These are phyloP conservation scores for Allacma fusca DNA, from an alignment of 2,888 invertebrate species.

Conservation along the genomic window DNA sequence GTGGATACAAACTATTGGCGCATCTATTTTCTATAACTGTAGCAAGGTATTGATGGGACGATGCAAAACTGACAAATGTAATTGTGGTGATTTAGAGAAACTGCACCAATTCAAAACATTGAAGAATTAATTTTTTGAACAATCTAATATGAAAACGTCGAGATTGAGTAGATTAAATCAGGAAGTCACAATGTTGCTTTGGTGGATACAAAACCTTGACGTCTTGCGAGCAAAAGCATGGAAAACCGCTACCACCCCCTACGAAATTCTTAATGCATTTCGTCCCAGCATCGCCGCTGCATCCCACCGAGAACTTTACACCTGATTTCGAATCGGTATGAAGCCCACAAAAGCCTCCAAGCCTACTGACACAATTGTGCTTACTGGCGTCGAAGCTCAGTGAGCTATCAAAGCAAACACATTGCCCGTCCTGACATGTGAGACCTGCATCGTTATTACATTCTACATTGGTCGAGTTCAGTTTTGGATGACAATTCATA, in stretches of 20 bases:
- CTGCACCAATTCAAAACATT: no score
- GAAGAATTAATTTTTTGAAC: no score
- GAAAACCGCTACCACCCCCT: not conserved
- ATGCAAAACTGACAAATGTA: no score
- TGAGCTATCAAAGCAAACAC: not conserved
- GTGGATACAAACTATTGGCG: no score
- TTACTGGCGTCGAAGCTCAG: not conserved
- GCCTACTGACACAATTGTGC: not conserved
- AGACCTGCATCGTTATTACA: conserved; percentile 16
- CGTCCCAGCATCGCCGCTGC: not conserved
- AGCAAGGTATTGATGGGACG: no score
- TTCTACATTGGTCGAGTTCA: not conserved
- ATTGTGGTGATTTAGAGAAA: no score
- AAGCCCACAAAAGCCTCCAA: not conserved
- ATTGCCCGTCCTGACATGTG: not conserved
- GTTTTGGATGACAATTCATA: not conserved
- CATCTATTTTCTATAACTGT: no score
- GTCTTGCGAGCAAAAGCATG: conserved; percentile 13
- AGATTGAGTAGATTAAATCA: no score
- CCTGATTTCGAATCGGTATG: not conserved
- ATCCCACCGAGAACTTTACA: not conserved
- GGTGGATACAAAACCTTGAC: conserved; percentile 10
- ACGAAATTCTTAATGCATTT: conserved; percentile 1
- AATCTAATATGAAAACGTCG: no score
- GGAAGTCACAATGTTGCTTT: not conserved